phyloP scores from a whole-genome alignment of 2,113 vertebrate species.

The Sitta europaea region DNA sequence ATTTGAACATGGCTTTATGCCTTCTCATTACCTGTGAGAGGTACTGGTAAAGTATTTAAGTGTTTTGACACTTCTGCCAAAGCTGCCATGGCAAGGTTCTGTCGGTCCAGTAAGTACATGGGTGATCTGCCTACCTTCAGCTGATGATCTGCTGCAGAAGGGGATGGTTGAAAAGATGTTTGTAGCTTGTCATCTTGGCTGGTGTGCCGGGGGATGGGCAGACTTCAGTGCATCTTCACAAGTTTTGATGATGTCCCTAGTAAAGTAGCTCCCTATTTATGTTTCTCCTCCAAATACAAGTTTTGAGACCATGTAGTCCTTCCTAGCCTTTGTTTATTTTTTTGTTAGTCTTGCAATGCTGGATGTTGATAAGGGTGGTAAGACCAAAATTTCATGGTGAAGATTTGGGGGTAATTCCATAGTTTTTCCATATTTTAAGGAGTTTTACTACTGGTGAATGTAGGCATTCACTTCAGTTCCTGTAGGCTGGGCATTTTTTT shows the following conservation, averaged over 20 bases:
- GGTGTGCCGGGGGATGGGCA: background rate
- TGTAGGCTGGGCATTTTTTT: background rate
- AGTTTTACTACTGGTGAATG: background rate
- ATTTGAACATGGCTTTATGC: background rate
- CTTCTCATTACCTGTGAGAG: background rate
- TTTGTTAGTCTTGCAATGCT: background rate
- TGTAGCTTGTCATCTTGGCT: background rate
- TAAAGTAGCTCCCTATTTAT: background rate
- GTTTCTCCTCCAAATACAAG: background rate
- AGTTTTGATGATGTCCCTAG: rapidly evolving
- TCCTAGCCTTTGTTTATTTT: background rate
- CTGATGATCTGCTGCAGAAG: background rate
- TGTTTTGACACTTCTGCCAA: background rate
- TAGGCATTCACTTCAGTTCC: background rate
- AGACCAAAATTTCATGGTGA: background rate
- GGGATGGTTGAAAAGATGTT: background rate
- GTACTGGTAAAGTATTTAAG: background rate
- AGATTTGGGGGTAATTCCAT: background rate
- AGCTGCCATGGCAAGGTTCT: background rate
- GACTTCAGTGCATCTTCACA: background rate
- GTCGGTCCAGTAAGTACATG: rapidly evolving
- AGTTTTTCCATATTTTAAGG: background rate
- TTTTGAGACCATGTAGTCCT: background rate
- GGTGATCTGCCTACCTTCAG: background rate
- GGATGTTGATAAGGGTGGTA: background rate